A percentile compares a stretch with the other conserved stretches of the same genome.
phyloP scores from a whole-genome alignment of 1,140 invertebrate genomes.

The Aphidius ervi region DNA sequence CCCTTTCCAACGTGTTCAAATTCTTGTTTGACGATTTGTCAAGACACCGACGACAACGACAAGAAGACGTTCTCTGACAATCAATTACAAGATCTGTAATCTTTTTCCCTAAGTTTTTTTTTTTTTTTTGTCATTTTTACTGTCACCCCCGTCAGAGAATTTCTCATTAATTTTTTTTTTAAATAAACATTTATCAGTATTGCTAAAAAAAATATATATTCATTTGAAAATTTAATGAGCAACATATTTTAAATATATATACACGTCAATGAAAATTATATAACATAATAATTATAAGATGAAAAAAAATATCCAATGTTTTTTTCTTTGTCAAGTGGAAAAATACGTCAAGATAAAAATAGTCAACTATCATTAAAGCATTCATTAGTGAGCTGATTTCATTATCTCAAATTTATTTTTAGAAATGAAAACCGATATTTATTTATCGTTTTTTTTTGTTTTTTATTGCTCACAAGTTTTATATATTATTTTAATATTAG shows the following conservation, averaged over 20 bases:
- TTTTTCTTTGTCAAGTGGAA: no score
- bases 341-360: no score
- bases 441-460: not conserved
- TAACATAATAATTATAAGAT: no score
- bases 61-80: slow-evolving; percentile 17
- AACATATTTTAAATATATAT: no score
- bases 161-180: not conserved
- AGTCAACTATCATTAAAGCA: no score
- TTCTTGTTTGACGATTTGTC: slow-evolving; percentile 14
- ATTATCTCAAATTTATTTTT: no score
- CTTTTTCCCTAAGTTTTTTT: slow-evolving; percentile 9
- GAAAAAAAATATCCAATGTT: no score
- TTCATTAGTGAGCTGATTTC: no score
- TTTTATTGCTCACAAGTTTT: not conserved
- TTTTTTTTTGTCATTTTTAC: not conserved
- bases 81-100: slow-evolving; percentile 24
- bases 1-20: not conserved
- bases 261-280: no score
- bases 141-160: not conserved
- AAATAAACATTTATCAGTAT: not conserved
- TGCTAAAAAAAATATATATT: no score
- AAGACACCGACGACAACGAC: not conserved
- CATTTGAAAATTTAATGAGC: no score
- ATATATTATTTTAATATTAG: not conserved
- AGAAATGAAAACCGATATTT: no score